Conservation (phyloP, 2,888 invertebrate species). For the Aromia moschata region DNA sequence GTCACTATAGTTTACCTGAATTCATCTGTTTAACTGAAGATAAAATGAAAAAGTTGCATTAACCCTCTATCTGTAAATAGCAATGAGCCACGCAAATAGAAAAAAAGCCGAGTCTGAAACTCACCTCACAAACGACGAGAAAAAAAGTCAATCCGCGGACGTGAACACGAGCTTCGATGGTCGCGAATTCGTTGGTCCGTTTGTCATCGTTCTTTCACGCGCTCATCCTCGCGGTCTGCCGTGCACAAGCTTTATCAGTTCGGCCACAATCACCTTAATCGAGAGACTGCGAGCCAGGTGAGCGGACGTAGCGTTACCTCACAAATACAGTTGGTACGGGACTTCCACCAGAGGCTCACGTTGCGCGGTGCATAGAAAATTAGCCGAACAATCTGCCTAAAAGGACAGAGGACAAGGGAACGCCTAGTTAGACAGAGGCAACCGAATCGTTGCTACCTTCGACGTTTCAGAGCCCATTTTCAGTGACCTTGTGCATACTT, state of each 20-base stretch:
- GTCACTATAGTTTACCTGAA: not conserved
- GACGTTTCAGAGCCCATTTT: no score
- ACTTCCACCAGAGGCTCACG: constrained; percentile 51
- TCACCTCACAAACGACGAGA: not conserved
- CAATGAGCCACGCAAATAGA: not conserved
- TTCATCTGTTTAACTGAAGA: not conserved
- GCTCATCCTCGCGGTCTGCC: constrained; percentile 2
- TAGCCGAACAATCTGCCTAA: no score
- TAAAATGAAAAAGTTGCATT: not conserved
- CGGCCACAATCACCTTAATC: no score
- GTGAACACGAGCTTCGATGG: constrained; percentile 5
- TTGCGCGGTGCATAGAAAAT: no score
- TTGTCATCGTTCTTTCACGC: constrained; percentile 28
- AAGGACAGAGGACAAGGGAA: no score
- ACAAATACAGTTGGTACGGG: constrained; percentile 57
- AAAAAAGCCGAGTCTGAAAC: no score
- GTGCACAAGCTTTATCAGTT: constrained; percentile 15
- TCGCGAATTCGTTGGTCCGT: constrained; percentile 24
- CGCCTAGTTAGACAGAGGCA: no score
- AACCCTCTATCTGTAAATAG: not conserved
- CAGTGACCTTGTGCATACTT: no score
- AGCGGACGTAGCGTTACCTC: constrained; percentile 52
- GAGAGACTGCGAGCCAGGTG: constrained; percentile 46
- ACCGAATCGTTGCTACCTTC: no score
- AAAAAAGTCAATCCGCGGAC: no score